Conservation (phyloP, 2,888 invertebrate species). For the Eulithis testata region DNA sequence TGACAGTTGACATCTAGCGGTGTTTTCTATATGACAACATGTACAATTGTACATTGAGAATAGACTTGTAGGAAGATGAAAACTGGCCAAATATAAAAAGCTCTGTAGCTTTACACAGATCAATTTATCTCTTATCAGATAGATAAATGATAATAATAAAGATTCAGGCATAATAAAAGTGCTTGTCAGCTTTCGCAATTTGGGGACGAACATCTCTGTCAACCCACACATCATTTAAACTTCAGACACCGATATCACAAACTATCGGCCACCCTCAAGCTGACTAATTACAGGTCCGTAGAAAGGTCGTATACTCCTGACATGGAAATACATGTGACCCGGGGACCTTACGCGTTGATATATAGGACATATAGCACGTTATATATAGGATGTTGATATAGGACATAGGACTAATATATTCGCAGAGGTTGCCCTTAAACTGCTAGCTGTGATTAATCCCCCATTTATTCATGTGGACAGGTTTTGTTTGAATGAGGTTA, state of each 20-base stretch:
- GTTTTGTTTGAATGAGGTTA: conserved; percentile 33
- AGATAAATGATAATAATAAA: too few relatives aligned
- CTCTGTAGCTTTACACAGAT: too few relatives aligned
- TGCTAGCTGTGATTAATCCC: conserved; percentile 39
- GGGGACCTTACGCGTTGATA: conserved; percentile 4
- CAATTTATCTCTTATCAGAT: too few relatives aligned
- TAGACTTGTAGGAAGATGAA: too few relatives aligned
- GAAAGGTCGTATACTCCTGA: conserved; percentile 27
- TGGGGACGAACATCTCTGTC: conserved; percentile 2
- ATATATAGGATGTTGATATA: conserved; percentile 19
- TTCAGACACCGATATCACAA: conserved; percentile 28
- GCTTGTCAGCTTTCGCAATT: not conserved
- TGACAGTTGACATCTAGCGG: too few relatives aligned
- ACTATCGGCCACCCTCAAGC: conserved; percentile 23
- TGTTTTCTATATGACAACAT: too few relatives aligned
- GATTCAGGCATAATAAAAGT: not conserved
- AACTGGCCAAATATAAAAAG: too few relatives aligned
- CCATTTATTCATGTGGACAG: conserved; percentile 37
- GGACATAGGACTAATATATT: conserved; percentile 38
- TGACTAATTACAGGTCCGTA: conserved; percentile 35
- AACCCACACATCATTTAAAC: conserved; percentile 26
- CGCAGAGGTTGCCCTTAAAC: conserved; percentile 37
- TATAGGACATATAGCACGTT: too few relatives aligned
- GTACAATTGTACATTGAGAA: too few relatives aligned
- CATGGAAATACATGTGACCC: conserved; percentile 6